These are phyloP conservation scores for Salpingus planirostris DNA, from an alignment of 2,888 invertebrate genomes.

Conservation along the genomic window DNA sequence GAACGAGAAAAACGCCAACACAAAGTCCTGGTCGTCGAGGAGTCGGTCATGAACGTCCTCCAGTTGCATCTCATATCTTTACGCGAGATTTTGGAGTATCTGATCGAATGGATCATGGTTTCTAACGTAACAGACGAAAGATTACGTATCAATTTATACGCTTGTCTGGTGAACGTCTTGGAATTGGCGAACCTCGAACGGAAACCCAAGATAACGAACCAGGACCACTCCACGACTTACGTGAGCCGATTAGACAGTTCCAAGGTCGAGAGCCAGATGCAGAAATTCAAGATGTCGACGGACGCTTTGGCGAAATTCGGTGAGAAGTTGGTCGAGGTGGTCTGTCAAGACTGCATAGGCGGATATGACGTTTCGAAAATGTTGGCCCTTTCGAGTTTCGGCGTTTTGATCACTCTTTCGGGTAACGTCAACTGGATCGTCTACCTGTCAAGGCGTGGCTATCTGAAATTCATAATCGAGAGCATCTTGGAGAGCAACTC, in stretches of 20 bases:
- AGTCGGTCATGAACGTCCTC: constrained; percentile 34
- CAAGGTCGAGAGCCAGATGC: constrained; percentile 11
- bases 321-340: constrained; percentile 67
- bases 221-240: constrained; percentile 41
- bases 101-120: constrained; percentile 74
- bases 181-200: constrained; percentile 57
- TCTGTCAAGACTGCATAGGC: constrained; percentile 80
- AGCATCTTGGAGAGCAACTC: constrained; percentile 68
- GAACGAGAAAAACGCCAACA: constrained; percentile 44
- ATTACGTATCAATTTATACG: constrained; percentile 78
- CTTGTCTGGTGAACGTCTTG: constrained; percentile 70
- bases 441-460: constrained; percentile 55
- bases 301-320: constrained; percentile 67
- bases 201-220: constrained; percentile 10
- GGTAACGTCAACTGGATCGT: constrained; percentile 58
- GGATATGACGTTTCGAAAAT: constrained; percentile 87
- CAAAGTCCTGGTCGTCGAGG: constrained; percentile 22
- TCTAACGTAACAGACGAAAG: constrained; percentile 76
- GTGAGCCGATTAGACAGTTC: constrained; percentile 60
- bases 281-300: constrained; percentile 34
- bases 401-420: constrained; percentile 68
- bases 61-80: constrained; percentile 58
- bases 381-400: constrained; percentile 74
- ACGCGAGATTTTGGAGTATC: constrained; percentile 63
- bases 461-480: constrained; percentile 75